phyloP scores from a whole-genome alignment of 2,888 invertebrate species.

The Lamproptera curius region DNA sequence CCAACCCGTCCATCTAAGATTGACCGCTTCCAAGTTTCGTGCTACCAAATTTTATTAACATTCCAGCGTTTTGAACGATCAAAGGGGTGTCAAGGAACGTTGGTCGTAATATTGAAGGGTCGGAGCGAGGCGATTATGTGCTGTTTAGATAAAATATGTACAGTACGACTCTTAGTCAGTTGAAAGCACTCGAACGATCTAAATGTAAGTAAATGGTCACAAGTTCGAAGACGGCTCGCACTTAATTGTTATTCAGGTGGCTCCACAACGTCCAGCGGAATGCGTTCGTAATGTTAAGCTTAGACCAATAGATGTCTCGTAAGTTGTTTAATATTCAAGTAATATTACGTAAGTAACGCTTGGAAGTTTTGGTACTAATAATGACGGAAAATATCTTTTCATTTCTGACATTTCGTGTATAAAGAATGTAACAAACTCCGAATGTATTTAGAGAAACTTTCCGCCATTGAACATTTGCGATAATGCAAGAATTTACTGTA shows the following conservation, averaged over 20 bases:
- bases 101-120: slow-evolving; percentile 56
- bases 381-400: too few species aligned
- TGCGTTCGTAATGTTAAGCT: too few species aligned
- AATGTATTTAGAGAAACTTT: slow-evolving; percentile 12
- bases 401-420: slow-evolving; percentile 13
- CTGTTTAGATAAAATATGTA: slow-evolving; percentile 74
- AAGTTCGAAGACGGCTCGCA: too few species aligned
- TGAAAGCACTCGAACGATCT: slow-evolving; percentile 51
- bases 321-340: too few species aligned
- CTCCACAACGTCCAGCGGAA: too few species aligned
- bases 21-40: slow-evolving; percentile 50
- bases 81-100: slow-evolving; percentile 44
- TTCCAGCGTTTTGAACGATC: slow-evolving; percentile 42
- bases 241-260: too few species aligned
- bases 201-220: slow-evolving; percentile 50
- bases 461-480: slow-evolving; percentile 2
- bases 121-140: slow-evolving; percentile 66
- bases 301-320: too few species aligned
- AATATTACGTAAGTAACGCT: too few species aligned
- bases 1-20: slow-evolving; percentile 46
- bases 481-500: slow-evolving; percentile 8
- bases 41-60: slow-evolving; percentile 42
- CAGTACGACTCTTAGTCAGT: slow-evolving; percentile 49
- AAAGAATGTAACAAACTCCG: slow-evolving; percentile 4
- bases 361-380: too few species aligned